Percentiles rank a stretch among this genome's conserved stretches.
phyloP scores from a whole-genome alignment of 2,113 vertebrate species.

The Melozone crissalis region DNA sequence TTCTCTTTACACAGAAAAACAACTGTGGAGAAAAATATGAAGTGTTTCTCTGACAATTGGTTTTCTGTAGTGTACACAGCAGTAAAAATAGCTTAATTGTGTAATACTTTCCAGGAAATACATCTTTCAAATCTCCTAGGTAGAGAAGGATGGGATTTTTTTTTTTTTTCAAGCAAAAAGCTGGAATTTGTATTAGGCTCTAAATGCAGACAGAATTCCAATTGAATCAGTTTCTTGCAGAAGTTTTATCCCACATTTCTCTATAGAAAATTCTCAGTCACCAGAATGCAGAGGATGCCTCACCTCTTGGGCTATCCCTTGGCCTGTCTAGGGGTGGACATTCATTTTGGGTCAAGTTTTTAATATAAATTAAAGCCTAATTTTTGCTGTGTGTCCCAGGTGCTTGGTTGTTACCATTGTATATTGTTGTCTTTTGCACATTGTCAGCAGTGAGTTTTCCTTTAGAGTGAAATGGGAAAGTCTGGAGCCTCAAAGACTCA shows the following conservation, averaged over 20 bases:
- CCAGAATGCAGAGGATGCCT: background rate
- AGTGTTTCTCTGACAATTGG: background rate
- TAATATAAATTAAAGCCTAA: background rate
- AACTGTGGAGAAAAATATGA: background rate
- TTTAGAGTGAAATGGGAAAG: accelerated
- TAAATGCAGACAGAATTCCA: background rate
- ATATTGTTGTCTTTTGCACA: background rate
- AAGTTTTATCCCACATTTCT: background rate
- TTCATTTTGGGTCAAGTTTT: background rate
- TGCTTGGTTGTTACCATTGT: background rate
- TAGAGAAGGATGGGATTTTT: background rate
- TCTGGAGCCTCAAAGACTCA: background rate
- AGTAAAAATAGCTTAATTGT: background rate
- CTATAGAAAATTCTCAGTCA: background rate
- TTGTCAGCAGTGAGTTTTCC: background rate
- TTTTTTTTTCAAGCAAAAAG: background rate
- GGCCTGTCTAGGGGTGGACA: too few species aligned
- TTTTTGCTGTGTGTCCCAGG: background rate
- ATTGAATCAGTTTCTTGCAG: background rate
- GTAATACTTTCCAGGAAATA: background rate
- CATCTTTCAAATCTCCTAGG: background rate
- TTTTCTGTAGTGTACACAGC: background rate
- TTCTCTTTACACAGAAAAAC: background rate
- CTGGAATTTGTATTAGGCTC: background rate
- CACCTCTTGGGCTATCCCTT: background rate